phyloP scores from a whole-genome alignment of 2,797 vertebrate species.

The Podarcis lilfordi region DNA sequence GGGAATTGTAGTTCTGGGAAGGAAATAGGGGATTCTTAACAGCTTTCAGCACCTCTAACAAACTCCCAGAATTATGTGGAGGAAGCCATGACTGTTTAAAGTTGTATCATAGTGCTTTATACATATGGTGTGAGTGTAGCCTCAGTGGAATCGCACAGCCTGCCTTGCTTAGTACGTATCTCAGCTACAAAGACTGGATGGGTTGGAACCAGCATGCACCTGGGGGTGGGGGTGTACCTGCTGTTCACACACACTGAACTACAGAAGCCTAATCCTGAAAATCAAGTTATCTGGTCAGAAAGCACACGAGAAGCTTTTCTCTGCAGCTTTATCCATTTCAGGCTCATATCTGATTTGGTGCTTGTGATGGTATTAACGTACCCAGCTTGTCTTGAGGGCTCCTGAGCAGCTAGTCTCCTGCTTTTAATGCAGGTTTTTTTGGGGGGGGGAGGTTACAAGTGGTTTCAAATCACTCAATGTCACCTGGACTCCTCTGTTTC shows the following conservation, averaged over 20 bases:
- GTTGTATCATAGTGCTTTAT: too few species aligned
- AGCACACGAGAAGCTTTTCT: constrained; percentile 33
- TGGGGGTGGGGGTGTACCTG: too few species aligned
- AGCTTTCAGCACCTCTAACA: too few species aligned
- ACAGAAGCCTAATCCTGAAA: background rate
- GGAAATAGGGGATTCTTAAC: too few species aligned
- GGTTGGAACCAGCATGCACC: background rate
- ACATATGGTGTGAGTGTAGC: too few species aligned
- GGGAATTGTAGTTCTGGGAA: too few species aligned
- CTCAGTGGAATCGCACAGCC: background rate
- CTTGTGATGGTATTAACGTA: constrained; percentile 53
- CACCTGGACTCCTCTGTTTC: constrained; percentile 69
- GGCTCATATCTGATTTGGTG: constrained; percentile 51
- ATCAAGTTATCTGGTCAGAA: constrained; percentile 19
- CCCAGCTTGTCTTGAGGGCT: constrained; percentile 47
- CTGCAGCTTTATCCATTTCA: constrained; percentile 52
- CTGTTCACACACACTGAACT: background rate
- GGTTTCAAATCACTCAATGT: constrained; percentile 69
- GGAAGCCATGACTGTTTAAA: too few species aligned
- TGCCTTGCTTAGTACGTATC: background rate
- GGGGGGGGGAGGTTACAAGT: constrained; percentile 10
- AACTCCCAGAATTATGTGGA: too few species aligned
- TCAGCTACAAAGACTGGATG: too few species aligned
- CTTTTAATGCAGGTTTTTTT: constrained; percentile 47
- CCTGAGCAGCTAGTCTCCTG: constrained; percentile 54